A percentile compares a stretch with the other conserved stretches of the same genome.
Evolutionary conservation across 2,888 invertebrate species (phyloP).

Genomic region (Drosophila fungiperda): DNA sequence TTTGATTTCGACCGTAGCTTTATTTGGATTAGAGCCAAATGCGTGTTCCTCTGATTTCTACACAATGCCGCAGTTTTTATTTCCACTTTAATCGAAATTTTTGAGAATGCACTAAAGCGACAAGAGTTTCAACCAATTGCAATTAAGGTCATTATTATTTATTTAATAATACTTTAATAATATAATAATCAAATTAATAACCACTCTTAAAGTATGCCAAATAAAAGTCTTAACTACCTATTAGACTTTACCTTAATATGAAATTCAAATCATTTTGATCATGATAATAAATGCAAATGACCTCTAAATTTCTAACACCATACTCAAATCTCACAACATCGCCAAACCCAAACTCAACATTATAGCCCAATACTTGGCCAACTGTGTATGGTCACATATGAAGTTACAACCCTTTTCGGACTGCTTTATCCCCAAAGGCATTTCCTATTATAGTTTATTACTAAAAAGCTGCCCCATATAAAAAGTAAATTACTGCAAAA

Average conservation of each 20-base stretch:
- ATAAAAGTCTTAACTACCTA: background rate
- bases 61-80: background rate
- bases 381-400: constrained; percentile 18
- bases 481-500: constrained; percentile 64
- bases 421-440: constrained; percentile 50
- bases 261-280: background rate
- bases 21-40: constrained; percentile 62
- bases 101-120: background rate
- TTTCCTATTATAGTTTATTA: constrained; percentile 73
- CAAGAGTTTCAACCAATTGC: constrained; percentile 6
- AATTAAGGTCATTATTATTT: constrained; percentile 8
- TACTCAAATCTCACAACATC: background rate
- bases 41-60: constrained; percentile 6
- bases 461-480: constrained; percentile 65
- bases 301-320: constrained; percentile 3
- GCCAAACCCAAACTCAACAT: constrained; percentile 4
- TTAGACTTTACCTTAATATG: background rate
- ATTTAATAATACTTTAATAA: background rate
- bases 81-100: constrained; percentile 20
- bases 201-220: background rate
- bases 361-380: constrained; percentile 25
- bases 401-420: constrained; percentile 38
- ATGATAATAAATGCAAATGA: constrained; percentile 15
- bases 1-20: constrained; percentile 67
- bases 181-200: background rate